phyloP scores from a whole-genome alignment of 2,113 vertebrate genomes.

The Elaphurus davidianus region DNA sequence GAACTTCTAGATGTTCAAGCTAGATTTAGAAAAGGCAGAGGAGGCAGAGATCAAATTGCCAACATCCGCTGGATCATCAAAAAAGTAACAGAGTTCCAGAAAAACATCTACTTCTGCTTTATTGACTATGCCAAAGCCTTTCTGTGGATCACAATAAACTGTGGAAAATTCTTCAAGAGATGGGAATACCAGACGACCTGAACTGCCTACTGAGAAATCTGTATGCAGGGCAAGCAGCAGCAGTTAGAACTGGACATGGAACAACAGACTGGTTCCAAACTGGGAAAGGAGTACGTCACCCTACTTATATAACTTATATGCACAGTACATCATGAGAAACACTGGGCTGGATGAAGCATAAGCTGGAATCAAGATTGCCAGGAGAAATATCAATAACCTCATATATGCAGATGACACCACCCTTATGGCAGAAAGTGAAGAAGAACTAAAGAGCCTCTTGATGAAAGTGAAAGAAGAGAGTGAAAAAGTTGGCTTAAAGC shows the following conservation, averaged over 20 bases:
- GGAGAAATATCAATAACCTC: neutral
- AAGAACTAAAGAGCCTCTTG: neutral
- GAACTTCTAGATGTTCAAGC: neutral
- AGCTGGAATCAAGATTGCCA: neutral
- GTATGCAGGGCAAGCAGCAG: neutral
- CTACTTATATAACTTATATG: neutral
- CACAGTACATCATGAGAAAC: neutral
- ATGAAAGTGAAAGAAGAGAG: neutral
- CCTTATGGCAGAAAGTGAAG: neutral
- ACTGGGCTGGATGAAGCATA: neutral
- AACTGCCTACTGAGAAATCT: neutral
- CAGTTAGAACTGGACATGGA: neutral
- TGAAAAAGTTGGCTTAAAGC: neutral
- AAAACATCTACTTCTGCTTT: neutral
- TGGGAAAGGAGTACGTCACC: neutral
- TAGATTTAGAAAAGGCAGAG: neutral
- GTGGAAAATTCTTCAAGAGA: neutral
- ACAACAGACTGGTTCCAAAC: neutral
- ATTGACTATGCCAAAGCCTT: neutral
- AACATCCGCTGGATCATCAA: neutral
- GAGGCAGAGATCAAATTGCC: neutral
- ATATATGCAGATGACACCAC: neutral
- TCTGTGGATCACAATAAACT: neutral
- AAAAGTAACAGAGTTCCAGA: neutral
- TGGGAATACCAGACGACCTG: neutral